Conservation (phyloP, 1,140 invertebrate species). For the Battus philenor region DNA sequence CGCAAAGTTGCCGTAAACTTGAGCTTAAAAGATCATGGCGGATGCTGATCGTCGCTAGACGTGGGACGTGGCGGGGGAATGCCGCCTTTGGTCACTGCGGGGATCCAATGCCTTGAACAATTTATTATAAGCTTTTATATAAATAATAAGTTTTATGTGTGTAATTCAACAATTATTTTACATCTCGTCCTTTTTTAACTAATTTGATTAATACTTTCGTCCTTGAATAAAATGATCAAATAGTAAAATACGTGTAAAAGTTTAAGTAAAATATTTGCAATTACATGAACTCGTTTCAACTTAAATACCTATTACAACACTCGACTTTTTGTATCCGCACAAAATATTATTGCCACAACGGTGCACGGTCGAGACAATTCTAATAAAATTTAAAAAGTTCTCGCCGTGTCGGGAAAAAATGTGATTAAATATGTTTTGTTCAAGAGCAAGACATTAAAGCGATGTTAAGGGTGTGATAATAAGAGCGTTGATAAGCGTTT, state of each 20-base stretch:
- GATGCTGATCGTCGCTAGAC: constrained; percentile 16
- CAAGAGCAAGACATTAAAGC: constrained; percentile 74
- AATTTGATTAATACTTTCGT: too few relatives aligned
- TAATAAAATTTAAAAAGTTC: constrained; percentile 74
- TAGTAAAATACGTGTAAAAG: too few relatives aligned
- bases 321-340: too few relatives aligned
- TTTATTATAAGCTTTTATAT: too few relatives aligned
- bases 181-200: too few relatives aligned
- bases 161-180: too few relatives aligned
- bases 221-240: too few relatives aligned
- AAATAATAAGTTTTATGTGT: too few relatives aligned
- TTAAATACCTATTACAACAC: too few relatives aligned
- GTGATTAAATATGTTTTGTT: constrained; percentile 76
- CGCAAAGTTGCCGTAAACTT: constrained; percentile 53
- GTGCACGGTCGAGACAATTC: constrained; percentile 14
- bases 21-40: constrained; percentile 65
- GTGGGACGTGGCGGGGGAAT: constrained; percentile 11
- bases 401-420: constrained; percentile 51
- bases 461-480: constrained; percentile 76
- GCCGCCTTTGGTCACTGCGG: not conserved
- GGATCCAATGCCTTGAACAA: not conserved
- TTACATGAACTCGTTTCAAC: too few relatives aligned
- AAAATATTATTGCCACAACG: not conserved
- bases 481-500: constrained; percentile 73
- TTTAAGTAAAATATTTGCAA: too few relatives aligned